A percentile compares a stretch with the other conserved stretches of the same genome.
phyloP scores from a whole-genome alignment of 2,888 invertebrate genomes.

The Sphaerophoria rueppellii region DNA sequence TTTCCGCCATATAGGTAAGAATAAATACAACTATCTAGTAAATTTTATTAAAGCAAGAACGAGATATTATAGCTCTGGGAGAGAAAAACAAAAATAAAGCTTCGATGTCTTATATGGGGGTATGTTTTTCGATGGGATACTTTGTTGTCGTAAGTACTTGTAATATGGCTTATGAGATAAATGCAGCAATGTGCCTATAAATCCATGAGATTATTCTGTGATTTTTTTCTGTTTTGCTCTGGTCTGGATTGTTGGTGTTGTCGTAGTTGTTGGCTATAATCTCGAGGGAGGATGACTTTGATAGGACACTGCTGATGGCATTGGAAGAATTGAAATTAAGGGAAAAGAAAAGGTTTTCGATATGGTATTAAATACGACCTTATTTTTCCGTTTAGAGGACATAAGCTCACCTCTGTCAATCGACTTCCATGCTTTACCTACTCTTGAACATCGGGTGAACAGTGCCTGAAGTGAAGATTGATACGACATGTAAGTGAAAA shows the following conservation, averaged over 20 bases:
- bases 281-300: background rate
- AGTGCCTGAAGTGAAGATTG: no score
- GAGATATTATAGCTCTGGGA: conserved; percentile 26
- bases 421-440: no score
- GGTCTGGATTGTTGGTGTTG: background rate
- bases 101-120: background rate
- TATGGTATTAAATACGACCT: no score
- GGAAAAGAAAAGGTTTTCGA: background rate
- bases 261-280: background rate
- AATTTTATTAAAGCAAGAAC: conserved; percentile 30
- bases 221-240: background rate
- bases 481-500: no score
- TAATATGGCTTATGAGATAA: conserved; percentile 34
- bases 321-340: background rate
- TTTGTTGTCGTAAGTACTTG: conserved; percentile 24
- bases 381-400: no score
- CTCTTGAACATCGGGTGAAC: no score
- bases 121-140: background rate
- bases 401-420: no score
- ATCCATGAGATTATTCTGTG: conserved; percentile 17
- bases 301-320: background rate
- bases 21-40: conserved; percentile 23
- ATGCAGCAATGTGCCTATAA: conserved; percentile 23
- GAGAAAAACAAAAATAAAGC: background rate
- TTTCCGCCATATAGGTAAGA: background rate